These are phyloP conservation scores for Aphaenogaster rudis DNA, from an alignment of 1,140 invertebrate species.

Conservation along the genomic window DNA sequence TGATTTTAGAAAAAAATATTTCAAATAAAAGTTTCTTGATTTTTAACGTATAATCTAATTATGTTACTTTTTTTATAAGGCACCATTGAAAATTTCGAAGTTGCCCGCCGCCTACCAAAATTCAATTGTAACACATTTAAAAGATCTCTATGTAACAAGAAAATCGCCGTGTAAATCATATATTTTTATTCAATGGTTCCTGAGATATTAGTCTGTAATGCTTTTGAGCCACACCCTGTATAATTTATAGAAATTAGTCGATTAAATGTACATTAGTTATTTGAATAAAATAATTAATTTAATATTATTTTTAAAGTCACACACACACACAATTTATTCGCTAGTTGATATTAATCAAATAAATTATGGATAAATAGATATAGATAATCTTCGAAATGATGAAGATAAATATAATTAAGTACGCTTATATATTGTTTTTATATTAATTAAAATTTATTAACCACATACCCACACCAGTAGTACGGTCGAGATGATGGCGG, in stretches of 20 bases:
- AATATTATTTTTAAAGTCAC: not conserved
- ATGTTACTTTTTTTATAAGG: no score
- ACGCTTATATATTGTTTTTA: not conserved
- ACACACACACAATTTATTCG: not conserved
- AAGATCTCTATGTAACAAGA: no score
- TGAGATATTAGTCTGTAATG: no score
- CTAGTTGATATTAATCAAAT: not conserved
- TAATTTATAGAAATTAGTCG: not conserved
- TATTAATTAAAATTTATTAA: conserved; percentile 25
- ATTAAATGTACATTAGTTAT: not conserved
- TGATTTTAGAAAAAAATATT: no score
- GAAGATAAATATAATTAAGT: not conserved
- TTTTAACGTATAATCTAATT: no score
- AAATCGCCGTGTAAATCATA: no score
- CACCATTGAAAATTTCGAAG: no score
- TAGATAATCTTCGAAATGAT: not conserved
- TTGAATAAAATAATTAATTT: not conserved
- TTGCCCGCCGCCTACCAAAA: no score
- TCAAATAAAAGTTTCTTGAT: no score
- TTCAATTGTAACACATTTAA: no score
- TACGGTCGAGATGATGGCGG: conserved; percentile 91
- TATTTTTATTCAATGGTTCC: no score
- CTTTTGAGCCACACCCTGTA: no score
- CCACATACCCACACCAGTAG: conserved; percentile 89
- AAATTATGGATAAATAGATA: not conserved